Conservation (phyloP, 2,113 vertebrate genomes). For the Paradisaea rubra region DNA sequence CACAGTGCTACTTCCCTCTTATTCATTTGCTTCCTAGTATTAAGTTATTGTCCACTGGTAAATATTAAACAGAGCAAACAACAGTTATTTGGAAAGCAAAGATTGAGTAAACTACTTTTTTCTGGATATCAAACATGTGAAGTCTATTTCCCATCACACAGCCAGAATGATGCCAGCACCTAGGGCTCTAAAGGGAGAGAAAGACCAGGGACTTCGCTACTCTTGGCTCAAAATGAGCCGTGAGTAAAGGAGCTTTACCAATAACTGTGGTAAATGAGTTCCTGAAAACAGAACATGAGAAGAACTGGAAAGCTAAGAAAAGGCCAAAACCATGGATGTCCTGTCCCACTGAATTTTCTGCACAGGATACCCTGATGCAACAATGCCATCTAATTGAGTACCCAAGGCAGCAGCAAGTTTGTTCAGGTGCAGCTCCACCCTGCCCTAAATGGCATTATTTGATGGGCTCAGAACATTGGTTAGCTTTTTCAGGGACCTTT, state of each 20-base stretch:
- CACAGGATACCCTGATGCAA: not conserved
- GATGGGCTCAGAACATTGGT: not conserved
- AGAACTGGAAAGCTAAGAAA: not conserved
- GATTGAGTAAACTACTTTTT: not conserved
- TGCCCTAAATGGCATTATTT: not conserved
- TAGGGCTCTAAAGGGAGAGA: not conserved
- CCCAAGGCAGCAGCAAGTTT: not conserved
- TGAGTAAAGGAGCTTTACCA: not conserved
- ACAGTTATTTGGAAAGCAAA: conserved; percentile 8
- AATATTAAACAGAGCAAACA: conserved; percentile 60
- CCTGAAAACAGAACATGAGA: not conserved
- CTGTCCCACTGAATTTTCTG: not conserved
- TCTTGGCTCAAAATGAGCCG: not conserved
- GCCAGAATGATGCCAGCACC: not conserved
- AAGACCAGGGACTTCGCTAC: not conserved
- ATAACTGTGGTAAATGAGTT: not conserved
- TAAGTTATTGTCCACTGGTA: not conserved
- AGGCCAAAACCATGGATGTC: not conserved
- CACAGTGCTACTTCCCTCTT: not conserved
- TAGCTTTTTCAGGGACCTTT: not conserved
- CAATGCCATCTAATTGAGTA: not conserved
- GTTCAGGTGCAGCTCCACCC: not conserved
- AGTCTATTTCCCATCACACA: not conserved
- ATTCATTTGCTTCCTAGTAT: not conserved
- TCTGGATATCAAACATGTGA: not conserved